Conservation (phyloP, 2,888 invertebrate genomes). For the Xanthia togata region DNA sequence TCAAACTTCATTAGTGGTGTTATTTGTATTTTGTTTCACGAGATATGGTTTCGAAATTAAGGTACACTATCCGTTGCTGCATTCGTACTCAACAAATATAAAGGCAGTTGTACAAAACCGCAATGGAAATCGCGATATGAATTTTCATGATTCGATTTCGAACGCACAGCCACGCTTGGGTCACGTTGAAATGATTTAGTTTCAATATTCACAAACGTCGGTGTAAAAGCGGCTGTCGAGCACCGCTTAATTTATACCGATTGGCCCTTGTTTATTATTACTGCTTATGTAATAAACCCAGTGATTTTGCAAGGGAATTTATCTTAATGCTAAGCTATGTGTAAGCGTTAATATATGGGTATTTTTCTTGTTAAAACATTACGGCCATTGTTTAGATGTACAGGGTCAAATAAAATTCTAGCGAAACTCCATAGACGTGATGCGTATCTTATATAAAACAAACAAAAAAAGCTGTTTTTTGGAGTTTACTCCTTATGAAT, state of each 20-base stretch:
- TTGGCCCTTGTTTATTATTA: constrained; percentile 82
- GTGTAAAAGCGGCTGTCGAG: constrained; percentile 81
- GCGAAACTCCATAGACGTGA: background rate
- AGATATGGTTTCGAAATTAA: constrained; percentile 42
- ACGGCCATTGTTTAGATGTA: constrained; percentile 45
- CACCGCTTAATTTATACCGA: constrained; percentile 83
- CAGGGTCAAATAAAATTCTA: background rate
- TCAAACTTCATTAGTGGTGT: constrained; percentile 83
- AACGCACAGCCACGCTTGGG: constrained; percentile 64
- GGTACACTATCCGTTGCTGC: constrained; percentile 34
- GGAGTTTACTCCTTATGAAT: too few species aligned
- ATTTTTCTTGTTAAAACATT: constrained; percentile 62
- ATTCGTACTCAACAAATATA: background rate
- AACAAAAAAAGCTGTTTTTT: too few species aligned
- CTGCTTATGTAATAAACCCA: constrained; percentile 81
- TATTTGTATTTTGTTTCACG: constrained; percentile 77
- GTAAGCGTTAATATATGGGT: constrained; percentile 70
- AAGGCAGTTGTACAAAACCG: constrained; percentile 16
- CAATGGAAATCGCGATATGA: constrained; percentile 52
- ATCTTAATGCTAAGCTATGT: constrained; percentile 74
- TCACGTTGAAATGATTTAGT: constrained; percentile 86
- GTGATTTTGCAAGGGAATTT: constrained; percentile 81
- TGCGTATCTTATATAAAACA: too few species aligned
- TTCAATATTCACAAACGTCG: constrained; percentile 84
- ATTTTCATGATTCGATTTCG: constrained; percentile 65